Evolutionary conservation across 2,888 invertebrate species (phyloP), one percentile per base, ranked within the genome.

Genomic region (Apotomis betuletana): DNA sequence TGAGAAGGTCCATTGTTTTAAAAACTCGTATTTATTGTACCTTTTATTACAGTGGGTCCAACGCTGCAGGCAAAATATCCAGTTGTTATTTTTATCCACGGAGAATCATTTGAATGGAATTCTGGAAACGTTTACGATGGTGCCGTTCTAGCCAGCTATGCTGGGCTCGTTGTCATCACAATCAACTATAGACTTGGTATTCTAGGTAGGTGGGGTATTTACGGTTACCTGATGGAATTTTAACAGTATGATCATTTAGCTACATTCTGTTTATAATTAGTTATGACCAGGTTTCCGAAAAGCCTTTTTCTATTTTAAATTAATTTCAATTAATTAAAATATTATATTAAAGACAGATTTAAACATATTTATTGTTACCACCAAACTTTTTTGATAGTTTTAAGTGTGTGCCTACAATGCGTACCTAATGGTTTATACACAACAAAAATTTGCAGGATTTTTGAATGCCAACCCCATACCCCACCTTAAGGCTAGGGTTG

Each of bases 41-140:
- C 46, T 55, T 55, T 85, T 83, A 83, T 94, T 95, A 13, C 95
- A 96, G 90, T 96, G 88, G 82, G 96, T 86, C 88, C 92, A 57
- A 92, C 92, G 0, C 83, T 91, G 4, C 85, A 90, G 74, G 94
- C 94, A 46, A 96, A 95, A 80, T 95, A 95, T 86, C 97, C 98
- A 0, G 98, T 98, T 8, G 95, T 99, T 86, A 96, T 99, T 69
- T 98, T 97, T 92, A 96, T 99, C 78, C 98, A 98, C 82, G 99
- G 98, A 0, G 99, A 99, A 86, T 98, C 98, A 4, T 98, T 97
- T 87, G 98, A 98, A 84, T 98, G 98, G 96, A 98, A 98, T 87
- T 97, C 98, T 64, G 99, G 99, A 76, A 99, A 99, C 90, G 97
- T 98, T 5, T 99, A 99, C 92, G 99, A 99, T 87, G 99, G 98